Evolutionary conservation across 2,888 invertebrate genomes (phyloP).

Genomic region (Ennomos fuscantarius): DNA sequence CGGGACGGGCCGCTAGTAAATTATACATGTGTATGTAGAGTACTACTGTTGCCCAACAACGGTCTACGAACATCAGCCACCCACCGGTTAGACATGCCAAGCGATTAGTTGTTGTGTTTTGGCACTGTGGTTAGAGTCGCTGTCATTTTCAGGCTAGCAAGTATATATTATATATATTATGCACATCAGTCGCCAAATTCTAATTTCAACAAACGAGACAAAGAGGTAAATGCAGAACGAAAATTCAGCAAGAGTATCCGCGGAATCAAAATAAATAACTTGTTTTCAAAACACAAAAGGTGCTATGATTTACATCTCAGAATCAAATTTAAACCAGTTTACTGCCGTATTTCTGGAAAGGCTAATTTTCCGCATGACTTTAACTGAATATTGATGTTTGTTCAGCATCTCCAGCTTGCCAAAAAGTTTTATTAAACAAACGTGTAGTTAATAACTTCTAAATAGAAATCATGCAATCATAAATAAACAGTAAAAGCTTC

Average conservation of each 20-base stretch:
- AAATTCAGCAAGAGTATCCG: conserved; percentile 2
- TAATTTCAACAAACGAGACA: background rate
- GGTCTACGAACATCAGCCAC: background rate
- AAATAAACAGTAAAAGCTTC: conserved; percentile 21
- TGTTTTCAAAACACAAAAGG: conserved; percentile 10
- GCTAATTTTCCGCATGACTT: conserved; percentile 8
- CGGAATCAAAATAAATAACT: conserved; percentile 1
- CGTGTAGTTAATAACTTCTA: conserved; percentile 14
- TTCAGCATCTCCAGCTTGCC: conserved; percentile 27
- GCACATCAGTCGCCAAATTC: background rate
- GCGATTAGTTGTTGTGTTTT: too few species aligned
- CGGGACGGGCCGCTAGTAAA: too few species aligned
- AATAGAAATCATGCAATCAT: conserved; percentile 14
- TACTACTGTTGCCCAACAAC: too few species aligned
- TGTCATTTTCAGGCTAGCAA: background rate
- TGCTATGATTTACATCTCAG: conserved; percentile 8
- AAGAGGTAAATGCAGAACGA: background rate
- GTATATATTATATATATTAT: too few species aligned
- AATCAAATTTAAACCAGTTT: conserved; percentile 2
- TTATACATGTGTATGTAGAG: too few species aligned
- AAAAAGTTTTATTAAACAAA: conserved; percentile 28
- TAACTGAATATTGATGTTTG: conserved; percentile 18
- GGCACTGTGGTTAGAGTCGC: too few species aligned
- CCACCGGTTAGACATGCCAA: background rate
- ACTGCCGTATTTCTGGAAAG: conserved; percentile 9